Base-by-base conservation (phyloP, 2,888 invertebrate species). In the Ormia ochracea region DNA sequence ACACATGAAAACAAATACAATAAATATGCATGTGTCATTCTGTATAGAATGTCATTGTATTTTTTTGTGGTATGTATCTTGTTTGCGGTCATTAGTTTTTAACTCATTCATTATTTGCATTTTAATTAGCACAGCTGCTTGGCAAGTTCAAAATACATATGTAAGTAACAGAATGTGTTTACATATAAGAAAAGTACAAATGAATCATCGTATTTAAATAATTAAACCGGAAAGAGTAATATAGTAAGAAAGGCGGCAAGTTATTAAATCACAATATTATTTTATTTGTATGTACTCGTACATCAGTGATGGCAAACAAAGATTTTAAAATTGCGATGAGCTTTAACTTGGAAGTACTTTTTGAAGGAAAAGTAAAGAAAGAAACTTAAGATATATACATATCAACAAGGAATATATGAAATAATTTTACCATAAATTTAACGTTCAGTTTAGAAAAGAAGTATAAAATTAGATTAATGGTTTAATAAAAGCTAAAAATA, bases 101-200 rank as follows among this genome's bases (percentile, higher is more conserved):
- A 69, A 69, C 56, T 73, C 77, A 78, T 72, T 78, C 48, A 78
- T 69, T 78, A 78, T 74, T 78, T 69, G 74, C 74, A 78, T 78
- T 78, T 74, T 63, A 78, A 74, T 78, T 78, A 74, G 48, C 78
- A 61, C 78, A 78, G 65, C 68, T 79, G 78, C 69, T 78, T 78
- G 68, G 69, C 68, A 69, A 76, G 52, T 61, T 76, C 36, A 54
- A 68, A 66, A 68, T 50, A 58, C n/a, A n/a, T n/a, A n/a, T n/a
- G 17, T 52, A 48, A 23, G 23, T 61, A 63, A 36, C 31, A 38
- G 36, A 38, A 33, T 28, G 38, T 36, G 26, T 61, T n/a, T n/a
- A 59, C 26, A 43, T 75, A 48, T 21, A 21, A 6, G 45, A 56
- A 36, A 19, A 69, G 19, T 33, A 43, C 36, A 28, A 59, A 68